phyloP scores from a whole-genome alignment of 2,888 invertebrate genomes.

The Limenitis arthemis region DNA sequence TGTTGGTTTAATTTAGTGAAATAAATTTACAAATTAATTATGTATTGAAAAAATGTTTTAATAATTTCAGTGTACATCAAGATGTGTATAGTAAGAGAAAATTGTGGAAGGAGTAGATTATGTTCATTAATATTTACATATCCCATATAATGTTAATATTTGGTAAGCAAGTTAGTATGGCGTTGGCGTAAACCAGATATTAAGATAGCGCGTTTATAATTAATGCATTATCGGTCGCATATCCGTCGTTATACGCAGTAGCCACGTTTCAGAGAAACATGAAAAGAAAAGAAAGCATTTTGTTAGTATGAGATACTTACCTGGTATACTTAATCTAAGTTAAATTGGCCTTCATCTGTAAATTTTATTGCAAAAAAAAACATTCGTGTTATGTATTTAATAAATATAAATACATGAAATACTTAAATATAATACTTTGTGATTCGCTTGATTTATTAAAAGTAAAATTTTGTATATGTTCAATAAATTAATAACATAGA shows the following conservation, averaged over 20 bases:
- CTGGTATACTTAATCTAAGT: constrained; percentile 32
- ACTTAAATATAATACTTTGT: constrained; percentile 1
- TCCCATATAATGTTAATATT: constrained; percentile 29
- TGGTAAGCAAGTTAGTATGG: constrained; percentile 63
- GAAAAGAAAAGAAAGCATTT: constrained; percentile 70
- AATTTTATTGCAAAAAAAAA: background rate
- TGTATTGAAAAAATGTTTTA: background rate
- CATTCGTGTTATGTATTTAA: background rate
- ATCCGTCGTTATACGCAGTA: constrained; percentile 48
- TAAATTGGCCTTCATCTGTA: constrained; percentile 22
- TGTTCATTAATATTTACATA: constrained; percentile 22
- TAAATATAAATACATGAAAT: constrained; percentile 2
- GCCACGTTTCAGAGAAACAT: constrained; percentile 71
- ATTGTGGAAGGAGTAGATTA: constrained; percentile 10
- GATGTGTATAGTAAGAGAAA: background rate
- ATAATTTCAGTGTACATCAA: background rate
- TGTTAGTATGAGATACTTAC: constrained; percentile 65
- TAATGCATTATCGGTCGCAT: constrained; percentile 53
- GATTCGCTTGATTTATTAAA: background rate
- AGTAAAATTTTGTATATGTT: background rate
- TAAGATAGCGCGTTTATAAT: constrained; percentile 49
- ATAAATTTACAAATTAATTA: background rate
- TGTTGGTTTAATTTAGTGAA: background rate
- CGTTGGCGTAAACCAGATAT: constrained; percentile 69
- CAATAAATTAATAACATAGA: background rate